These are phyloP conservation scores for Muntiacus reevesi DNA, from an alignment of 2,113 vertebrate genomes.

Conservation along the genomic window DNA sequence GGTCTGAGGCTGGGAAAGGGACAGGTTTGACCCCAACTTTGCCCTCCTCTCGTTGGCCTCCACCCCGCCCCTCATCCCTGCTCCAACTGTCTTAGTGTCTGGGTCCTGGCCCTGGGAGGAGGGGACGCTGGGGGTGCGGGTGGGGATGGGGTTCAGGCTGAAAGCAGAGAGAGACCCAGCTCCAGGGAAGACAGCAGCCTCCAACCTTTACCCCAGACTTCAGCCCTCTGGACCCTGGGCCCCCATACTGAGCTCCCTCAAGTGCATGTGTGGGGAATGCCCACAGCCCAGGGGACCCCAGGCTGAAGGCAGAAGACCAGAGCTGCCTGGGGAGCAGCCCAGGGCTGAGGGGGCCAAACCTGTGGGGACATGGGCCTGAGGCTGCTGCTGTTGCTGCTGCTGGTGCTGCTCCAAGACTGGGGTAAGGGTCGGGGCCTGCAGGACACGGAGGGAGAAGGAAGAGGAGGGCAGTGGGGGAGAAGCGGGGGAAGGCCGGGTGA, in stretches of 20 bases:
- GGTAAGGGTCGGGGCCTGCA: background rate
- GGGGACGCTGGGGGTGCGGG: background rate
- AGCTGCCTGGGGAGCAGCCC: background rate
- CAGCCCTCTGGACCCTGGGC: background rate
- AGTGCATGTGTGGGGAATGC: background rate
- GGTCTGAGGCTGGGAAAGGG: background rate
- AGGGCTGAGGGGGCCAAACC: background rate
- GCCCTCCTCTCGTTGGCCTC: background rate
- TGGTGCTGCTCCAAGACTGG: background rate
- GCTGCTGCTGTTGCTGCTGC: background rate
- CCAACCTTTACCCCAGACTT: background rate
- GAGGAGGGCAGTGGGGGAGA: rapidly evolving
- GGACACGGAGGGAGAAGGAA: too few relatives aligned
- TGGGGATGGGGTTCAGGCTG: background rate
- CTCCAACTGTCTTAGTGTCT: background rate
- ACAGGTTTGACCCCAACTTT: background rate
- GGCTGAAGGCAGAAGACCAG: background rate
- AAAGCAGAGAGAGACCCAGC: background rate
- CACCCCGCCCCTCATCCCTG: rapidly evolving
- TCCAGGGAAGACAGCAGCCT: background rate
- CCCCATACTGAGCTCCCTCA: background rate
- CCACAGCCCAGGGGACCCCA: background rate
- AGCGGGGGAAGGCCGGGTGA: too few relatives aligned
- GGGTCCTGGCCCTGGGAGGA: background rate
- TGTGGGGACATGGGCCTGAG: background rate